Evolutionary conservation across 2,797 vertebrate genomes (phyloP), one percentile per base, ranked within the genome.

Genomic region (Bradypodion pumilum): DNA sequence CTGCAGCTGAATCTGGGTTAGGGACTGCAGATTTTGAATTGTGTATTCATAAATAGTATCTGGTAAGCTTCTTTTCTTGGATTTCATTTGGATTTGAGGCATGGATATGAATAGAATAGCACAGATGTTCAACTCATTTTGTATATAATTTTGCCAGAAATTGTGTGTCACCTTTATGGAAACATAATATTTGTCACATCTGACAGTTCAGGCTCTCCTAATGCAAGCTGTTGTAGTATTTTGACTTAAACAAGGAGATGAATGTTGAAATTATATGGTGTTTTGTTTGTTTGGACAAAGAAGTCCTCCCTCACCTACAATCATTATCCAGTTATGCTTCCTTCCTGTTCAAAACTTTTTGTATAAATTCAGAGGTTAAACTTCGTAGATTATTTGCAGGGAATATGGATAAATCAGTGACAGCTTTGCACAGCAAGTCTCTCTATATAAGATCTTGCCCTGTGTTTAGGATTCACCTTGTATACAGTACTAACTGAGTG

Each of bases 71-170:
- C 46, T 85, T 82, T 81, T 49, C 69, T 49, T 83, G n/a, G 15
- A 85, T 76, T 15, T 88, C 23, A 70, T 76, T 85, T 85, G 78
- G 69, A 66, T 80, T 77, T 83, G 40, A 21, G 29, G 46, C 13
- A 32, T 82, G n/a, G 15, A 40, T 86, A 65, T 79, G 42, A 77
- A 62, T 63, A 7, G 1, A 68, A 25, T 80, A 32, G 2, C 62
- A 4, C 60, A 81, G 49, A 80, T 79, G 35, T 35, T 74, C 90
- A 74, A 27, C 62, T 12, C 0, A 32, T 52, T 59, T 74, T 25
- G 87, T 23, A 16, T 35, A 10, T 5, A 21, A 65, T 74, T 35
- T 63, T 35, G 9, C 23, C 35, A 29, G 32, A 42, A 65, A 46
- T 78, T 62, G 7, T 35, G 23, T 46, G 37, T 75, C 37, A 59